Evolutionary conservation across 1,140 invertebrate genomes (phyloP).

Genomic region (Drosophila punjabiensis): DNA sequence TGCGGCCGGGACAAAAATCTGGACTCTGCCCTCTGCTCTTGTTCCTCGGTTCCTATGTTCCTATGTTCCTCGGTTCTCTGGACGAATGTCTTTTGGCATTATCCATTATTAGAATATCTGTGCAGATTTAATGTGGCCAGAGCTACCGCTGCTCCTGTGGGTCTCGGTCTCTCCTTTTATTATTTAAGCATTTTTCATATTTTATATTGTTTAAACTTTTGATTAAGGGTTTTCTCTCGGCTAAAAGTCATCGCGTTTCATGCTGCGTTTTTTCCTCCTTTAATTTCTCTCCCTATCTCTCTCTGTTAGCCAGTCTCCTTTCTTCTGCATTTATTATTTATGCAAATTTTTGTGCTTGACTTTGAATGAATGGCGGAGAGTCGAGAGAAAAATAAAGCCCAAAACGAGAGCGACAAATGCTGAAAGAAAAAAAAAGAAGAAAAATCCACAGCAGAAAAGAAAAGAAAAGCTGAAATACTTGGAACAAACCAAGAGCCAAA

Average conservation of each 20-base stretch:
- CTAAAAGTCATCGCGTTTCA: conserved; percentile 25
- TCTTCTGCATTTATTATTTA: conserved; percentile 69
- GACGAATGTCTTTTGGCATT: conserved; percentile 42
- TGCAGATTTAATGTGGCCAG: conserved; percentile 23
- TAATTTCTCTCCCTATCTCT: conserved; percentile 3
- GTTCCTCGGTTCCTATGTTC: too few relatives aligned
- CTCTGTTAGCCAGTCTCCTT: neutral
- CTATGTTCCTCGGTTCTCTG: neutral
- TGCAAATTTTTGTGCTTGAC: conserved; percentile 62
- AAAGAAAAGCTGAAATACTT: neutral
- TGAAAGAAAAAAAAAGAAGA: conserved; percentile 1
- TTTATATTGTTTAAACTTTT: conserved; percentile 81
- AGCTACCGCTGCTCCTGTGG: neutral
- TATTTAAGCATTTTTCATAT: conserved; percentile 66
- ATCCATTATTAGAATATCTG: conserved; percentile 69
- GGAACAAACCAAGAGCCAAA: conserved; percentile 25
- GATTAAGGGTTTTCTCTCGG: conserved; percentile 67
- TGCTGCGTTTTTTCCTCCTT: conserved; percentile 32
- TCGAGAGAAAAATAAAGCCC: conserved; percentile 16
- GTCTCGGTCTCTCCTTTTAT: conserved; percentile 8
- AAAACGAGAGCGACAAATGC: conserved; percentile 13
- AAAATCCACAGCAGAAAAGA: neutral
- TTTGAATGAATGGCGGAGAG: conserved; percentile 58
- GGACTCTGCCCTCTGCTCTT: neutral
- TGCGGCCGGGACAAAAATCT: conserved; percentile 21